These are phyloP conservation scores for Lissonota sp. DNA, from an alignment of 2,888 invertebrate species.

Conservation along the genomic window DNA sequence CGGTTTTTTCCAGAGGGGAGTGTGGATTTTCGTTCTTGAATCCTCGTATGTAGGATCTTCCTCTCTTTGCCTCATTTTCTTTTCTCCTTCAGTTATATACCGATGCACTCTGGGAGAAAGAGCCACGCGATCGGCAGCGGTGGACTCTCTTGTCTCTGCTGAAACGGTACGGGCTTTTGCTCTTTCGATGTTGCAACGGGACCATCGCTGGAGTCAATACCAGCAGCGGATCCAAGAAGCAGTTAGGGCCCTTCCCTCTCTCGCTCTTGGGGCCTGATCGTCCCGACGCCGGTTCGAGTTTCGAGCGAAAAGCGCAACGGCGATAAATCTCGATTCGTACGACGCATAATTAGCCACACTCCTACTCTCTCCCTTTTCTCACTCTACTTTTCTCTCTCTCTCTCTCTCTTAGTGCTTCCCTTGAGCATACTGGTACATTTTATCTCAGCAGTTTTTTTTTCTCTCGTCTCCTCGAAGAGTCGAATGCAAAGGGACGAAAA, in stretches of 20 bases:
- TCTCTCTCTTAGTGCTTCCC: slow-evolving; percentile 11
- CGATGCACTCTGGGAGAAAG: slow-evolving; percentile 4
- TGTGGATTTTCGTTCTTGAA: slow-evolving; percentile 42
- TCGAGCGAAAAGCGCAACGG: slow-evolving; percentile 64
- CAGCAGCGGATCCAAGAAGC: slow-evolving; percentile 43
- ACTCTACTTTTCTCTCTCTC: slow-evolving; percentile 44
- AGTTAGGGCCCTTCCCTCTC: slow-evolving; percentile 21
- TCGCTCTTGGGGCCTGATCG: slow-evolving; percentile 6
- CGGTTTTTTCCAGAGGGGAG: slow-evolving; percentile 46
- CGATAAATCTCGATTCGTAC: slow-evolving; percentile 76
- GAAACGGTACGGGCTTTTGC: background rate
- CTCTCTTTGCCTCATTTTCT: background rate
- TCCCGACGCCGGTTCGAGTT: slow-evolving; percentile 48
- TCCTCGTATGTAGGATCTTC: slow-evolving; percentile 16
- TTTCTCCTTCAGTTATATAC: slow-evolving; percentile 6
- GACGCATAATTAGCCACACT: slow-evolving; percentile 75
- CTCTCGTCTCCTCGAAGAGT: background rate
- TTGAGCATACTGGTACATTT: slow-evolving; percentile 45
- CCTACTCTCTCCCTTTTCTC: slow-evolving; percentile 52
- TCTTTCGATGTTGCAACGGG: slow-evolving; percentile 47
- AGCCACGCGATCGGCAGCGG: slow-evolving; percentile 48
- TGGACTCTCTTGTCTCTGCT: slow-evolving; percentile 32
- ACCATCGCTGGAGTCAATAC: slow-evolving; percentile 45
- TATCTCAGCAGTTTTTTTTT: slow-evolving; percentile 25
- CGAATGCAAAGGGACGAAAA: background rate